Conservation (phyloP, 2,113 vertebrate genomes). For the Oplegnathus fasciatus region DNA sequence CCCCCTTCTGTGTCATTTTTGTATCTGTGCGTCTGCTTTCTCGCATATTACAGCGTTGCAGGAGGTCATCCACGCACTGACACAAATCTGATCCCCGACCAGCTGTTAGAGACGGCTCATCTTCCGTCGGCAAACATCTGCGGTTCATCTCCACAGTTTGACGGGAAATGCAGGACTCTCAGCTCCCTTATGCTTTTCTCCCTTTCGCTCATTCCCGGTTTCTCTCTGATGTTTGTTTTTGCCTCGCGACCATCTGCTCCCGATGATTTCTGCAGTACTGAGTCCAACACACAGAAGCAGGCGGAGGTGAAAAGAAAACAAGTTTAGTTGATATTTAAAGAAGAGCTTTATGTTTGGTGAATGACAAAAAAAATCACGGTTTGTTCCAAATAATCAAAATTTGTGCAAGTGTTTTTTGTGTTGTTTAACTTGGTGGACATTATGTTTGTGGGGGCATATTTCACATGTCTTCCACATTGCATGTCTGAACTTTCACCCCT, state of each 20-base stretch:
- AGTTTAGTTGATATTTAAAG: conserved; percentile 35
- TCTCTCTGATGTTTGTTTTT: conserved; percentile 87
- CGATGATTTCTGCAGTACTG: conserved; percentile 86
- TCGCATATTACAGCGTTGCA: conserved; percentile 72
- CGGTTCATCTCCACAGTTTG: conserved; percentile 89
- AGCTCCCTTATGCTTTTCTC: conserved; percentile 78
- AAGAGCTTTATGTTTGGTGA: not conserved
- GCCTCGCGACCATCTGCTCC: conserved; percentile 91
- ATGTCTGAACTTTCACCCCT: conserved; percentile 62
- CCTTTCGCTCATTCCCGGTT: conserved; percentile 36
- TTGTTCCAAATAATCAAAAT: not conserved
- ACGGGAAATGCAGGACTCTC: conserved; percentile 91
- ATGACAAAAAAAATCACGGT: not conserved
- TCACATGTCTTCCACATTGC: conserved; percentile 46
- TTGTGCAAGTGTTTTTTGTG: no score
- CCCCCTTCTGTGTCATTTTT: not conserved
- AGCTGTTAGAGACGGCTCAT: conserved; percentile 80
- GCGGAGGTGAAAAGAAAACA: conserved; percentile 79
- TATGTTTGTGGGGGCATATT: not conserved
- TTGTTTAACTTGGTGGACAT: not conserved
- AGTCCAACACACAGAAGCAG: conserved; percentile 72
- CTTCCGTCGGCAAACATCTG: conserved; percentile 92
- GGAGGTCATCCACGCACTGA: conserved; percentile 82
- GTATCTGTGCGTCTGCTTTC: conserved; percentile 31
- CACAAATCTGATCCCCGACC: conserved; percentile 86